These are phyloP conservation scores for Leucania comma DNA, from an alignment of 2,888 invertebrate genomes.

Conservation along the genomic window DNA sequence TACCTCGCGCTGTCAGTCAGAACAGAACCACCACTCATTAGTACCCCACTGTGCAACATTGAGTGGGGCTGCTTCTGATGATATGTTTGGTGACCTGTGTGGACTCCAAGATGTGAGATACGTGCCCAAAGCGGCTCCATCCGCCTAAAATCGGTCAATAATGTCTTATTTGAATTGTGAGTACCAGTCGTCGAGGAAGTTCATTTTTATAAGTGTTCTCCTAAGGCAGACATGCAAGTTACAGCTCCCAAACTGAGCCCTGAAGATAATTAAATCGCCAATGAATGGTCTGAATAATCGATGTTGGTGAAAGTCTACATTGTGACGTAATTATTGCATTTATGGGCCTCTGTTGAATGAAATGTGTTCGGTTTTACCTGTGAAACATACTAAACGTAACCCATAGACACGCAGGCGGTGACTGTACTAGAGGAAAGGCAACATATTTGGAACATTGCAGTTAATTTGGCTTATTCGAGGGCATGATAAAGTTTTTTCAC, in stretches of 20 bases:
- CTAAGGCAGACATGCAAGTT: neutral
- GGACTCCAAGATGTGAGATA: neutral
- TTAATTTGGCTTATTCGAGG: no score
- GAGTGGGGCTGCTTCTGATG: constrained; percentile 2
- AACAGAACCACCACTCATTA: constrained; percentile 9
- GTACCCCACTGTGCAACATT: neutral
- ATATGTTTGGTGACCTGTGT: neutral
- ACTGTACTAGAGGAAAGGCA: no score
- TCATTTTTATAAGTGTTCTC: neutral
- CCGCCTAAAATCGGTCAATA: neutral
- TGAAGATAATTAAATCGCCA: neutral
- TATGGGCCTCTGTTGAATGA: constrained; percentile 6
- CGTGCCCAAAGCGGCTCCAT: neutral
- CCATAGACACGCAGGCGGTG: neutral
- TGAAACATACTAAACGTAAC: neutral
- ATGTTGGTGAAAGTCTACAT: constrained; percentile 9
- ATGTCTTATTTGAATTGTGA: neutral
- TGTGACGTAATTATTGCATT: constrained; percentile 12
- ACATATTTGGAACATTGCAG: no score
- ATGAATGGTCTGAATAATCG: neutral
- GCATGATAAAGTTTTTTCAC: no score
- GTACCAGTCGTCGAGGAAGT: neutral
- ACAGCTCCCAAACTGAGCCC: neutral
- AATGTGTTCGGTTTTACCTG: constrained; percentile 17
- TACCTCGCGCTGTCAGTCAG: constrained; percentile 19